phyloP scores from a whole-genome alignment of 1,140 invertebrate genomes.

The Pogonomyrmex californicus region DNA sequence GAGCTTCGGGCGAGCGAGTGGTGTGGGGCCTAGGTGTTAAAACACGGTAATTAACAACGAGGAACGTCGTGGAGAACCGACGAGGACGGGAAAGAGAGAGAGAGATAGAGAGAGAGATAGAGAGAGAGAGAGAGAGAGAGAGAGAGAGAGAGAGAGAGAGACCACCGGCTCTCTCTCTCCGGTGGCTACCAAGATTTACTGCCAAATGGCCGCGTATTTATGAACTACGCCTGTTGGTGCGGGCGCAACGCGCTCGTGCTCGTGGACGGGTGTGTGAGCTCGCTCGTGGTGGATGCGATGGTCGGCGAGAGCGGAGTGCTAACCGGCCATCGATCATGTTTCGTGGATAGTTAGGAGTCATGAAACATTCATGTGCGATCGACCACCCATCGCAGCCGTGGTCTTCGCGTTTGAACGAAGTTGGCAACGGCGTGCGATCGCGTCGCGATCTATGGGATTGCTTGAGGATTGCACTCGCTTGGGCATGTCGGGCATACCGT shows the following conservation, averaged over 20 bases:
- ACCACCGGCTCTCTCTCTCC: slow-evolving; percentile 80
- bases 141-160: slow-evolving; percentile 66
- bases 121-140: slow-evolving; percentile 72
- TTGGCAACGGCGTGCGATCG: slow-evolving; percentile 10
- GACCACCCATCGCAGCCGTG: slow-evolving; percentile 79
- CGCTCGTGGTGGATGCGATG: slow-evolving; percentile 62
- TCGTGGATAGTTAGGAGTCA: slow-evolving; percentile 84
- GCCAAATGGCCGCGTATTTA: slow-evolving; percentile 85
- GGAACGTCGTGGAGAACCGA: slow-evolving; percentile 77
- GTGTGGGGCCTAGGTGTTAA: slow-evolving; percentile 85
- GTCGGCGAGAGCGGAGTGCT: slow-evolving; percentile 79
- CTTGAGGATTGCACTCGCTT: slow-evolving; percentile 4
- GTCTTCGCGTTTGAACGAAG: slow-evolving; percentile 59
- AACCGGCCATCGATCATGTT: slow-evolving; percentile 85
- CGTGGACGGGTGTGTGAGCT: slow-evolving; percentile 46
- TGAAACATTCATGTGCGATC: slow-evolving; percentile 85
- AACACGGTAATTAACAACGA: slow-evolving; percentile 87
- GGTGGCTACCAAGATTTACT: slow-evolving; percentile 86
- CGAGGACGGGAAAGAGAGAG: slow-evolving; percentile 64
- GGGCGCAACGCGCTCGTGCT: slow-evolving; percentile 59
- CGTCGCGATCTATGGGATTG: slow-evolving; percentile 27
- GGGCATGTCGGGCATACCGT: not conserved
- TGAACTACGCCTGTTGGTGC: slow-evolving; percentile 82
- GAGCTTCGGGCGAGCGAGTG: slow-evolving; percentile 63
- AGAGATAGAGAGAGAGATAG: slow-evolving; percentile 1